Evolutionary conservation across 2,797 vertebrate species (phyloP).

Genomic region (Sebastes kiyomatsui): DNA sequence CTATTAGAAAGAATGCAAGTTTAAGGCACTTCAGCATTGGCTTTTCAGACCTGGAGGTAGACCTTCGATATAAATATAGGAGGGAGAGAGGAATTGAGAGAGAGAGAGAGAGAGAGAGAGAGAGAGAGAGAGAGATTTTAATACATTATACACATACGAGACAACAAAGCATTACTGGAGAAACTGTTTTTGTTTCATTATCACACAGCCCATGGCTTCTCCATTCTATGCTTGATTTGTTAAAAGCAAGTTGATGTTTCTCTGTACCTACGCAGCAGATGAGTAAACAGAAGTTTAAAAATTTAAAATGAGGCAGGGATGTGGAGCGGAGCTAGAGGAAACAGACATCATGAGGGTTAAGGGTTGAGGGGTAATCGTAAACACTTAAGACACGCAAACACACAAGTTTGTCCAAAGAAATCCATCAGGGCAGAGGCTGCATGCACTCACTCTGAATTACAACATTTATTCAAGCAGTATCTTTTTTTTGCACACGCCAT

Average conservation of each 20-base stretch:
- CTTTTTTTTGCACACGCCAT: background rate
- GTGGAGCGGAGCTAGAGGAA: background rate
- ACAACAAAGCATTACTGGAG: background rate
- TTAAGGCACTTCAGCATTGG: background rate
- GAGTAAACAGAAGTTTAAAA: conserved; percentile 42
- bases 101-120: background rate
- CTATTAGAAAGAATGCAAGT: background rate
- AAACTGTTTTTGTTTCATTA: background rate
- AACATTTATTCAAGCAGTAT: conserved; percentile 10
- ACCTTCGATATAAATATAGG: too few species aligned
- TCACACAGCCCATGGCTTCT: background rate
- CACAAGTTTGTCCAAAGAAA: conserved; percentile 14
- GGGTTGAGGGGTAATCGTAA: background rate
- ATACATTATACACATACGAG: background rate
- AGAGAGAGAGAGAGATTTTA: background rate
- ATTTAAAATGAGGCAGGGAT: conserved; percentile 30
- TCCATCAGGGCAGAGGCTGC: background rate
- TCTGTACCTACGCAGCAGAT: conserved; percentile 20
- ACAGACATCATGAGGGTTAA: background rate
- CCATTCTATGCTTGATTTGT: conserved; percentile 19
- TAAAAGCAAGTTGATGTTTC: conserved; percentile 33
- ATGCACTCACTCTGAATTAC: background rate
- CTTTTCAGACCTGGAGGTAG: too few species aligned
- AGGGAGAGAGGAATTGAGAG: too few species aligned
- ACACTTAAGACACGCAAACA: background rate